Evolutionary conservation across 1,140 invertebrate species (phyloP).

Genomic region (Habropoda laboriosa): DNA sequence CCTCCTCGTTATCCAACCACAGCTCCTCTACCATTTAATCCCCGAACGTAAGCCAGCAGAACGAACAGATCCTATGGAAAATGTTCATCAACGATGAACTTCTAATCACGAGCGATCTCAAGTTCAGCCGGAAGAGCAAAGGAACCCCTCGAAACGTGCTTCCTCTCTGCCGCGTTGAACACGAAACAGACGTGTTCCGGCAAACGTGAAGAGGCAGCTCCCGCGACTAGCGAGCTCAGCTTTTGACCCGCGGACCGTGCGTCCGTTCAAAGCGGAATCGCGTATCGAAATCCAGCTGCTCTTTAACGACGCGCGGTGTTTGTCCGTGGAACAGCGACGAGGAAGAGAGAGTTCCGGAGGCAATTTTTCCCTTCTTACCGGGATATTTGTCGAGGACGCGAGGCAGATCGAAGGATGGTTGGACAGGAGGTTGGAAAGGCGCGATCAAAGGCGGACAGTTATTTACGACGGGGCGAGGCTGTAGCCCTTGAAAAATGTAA

Average conservation of each 20-base stretch:
- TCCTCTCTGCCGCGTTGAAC: neutral
- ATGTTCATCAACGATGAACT: neutral
- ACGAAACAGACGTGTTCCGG: neutral
- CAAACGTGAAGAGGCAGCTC: neutral
- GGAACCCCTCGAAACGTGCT: neutral
- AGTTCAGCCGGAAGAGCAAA: neutral
- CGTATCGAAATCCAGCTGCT: neutral
- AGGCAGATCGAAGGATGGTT: too few species aligned
- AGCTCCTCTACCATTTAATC: neutral
- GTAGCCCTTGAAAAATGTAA: conserved; percentile 61
- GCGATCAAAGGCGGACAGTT: conserved; percentile 24
- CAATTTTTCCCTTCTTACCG: neutral
- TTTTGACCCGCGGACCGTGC: conserved; percentile 28
- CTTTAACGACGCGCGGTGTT: conserved; percentile 3
- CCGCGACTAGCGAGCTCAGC: neutral
- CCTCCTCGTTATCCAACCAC: neutral
- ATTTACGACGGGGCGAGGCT: conserved; percentile 10
- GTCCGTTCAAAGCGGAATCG: conserved; percentile 22
- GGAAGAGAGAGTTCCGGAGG: neutral
- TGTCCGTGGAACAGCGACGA: neutral
- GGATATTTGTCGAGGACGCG: conserved; percentile 1
- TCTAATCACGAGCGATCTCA: neutral
- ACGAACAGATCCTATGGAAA: neutral
- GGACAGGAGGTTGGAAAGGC: too few species aligned
- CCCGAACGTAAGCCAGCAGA: neutral